Conservation (phyloP, 92 coral and sea anemone genomes). For the Plumapathes pennacea region DNA sequence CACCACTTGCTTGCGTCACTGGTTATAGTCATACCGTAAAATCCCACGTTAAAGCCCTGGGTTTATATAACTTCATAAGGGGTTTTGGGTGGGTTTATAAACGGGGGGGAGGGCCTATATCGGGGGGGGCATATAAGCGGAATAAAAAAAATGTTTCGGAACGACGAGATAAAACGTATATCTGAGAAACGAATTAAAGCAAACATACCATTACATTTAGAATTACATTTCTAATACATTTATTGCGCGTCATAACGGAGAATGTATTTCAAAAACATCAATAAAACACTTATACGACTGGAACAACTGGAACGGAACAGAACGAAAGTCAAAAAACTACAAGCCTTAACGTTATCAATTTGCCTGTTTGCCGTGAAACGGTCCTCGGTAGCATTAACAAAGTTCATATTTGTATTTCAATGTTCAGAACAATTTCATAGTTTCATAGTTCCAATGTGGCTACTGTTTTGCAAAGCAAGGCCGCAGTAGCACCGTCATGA, state of each 20-base stretch:
- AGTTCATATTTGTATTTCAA: not conserved
- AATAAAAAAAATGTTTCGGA: constrained; percentile 3
- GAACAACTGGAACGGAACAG: constrained; percentile 20
- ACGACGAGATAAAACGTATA: constrained; percentile 1
- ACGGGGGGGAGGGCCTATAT: too few relatives aligned
- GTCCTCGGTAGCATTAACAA: not conserved
- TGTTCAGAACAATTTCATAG: too few relatives aligned
- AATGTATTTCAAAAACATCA: constrained; percentile 39
- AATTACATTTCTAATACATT: constrained; percentile 21
- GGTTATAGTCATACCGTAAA: too few relatives aligned
- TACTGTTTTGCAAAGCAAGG: too few relatives aligned
- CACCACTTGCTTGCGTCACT: too few relatives aligned
- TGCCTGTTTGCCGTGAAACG: not conserved
- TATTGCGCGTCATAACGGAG: constrained; percentile 27
- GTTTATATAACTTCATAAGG: too few relatives aligned
- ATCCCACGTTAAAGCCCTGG: too few relatives aligned
- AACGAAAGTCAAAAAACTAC: constrained; percentile 22
- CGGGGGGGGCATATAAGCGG: constrained; percentile 26
- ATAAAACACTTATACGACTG: constrained; percentile 39
- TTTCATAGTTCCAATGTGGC: too few relatives aligned
- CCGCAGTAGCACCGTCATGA: too few relatives aligned
- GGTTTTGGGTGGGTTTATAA: too few relatives aligned
- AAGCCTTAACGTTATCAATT: constrained; percentile 20
- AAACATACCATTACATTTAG: constrained; percentile 15
- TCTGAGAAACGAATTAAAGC: constrained; percentile 1